phyloP scores from a whole-genome alignment of 2,888 invertebrate genomes.

The Rotaria socialis region DNA sequence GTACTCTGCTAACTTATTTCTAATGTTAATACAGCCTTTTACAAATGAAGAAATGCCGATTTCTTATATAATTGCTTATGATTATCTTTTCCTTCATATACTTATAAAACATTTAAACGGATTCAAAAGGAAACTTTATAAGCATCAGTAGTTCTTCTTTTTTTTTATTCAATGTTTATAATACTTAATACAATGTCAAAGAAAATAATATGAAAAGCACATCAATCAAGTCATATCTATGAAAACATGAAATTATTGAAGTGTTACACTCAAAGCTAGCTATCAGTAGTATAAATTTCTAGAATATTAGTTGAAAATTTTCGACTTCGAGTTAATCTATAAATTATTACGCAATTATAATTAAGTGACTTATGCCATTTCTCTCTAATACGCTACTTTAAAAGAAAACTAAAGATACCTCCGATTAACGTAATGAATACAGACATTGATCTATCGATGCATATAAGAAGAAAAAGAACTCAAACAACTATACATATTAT shows the following conservation, averaged over 20 bases:
- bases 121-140: not conserved
- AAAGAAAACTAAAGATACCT: not conserved
- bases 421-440: not conserved
- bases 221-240: too few species aligned
- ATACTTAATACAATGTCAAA: too few species aligned
- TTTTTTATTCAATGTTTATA: too few species aligned
- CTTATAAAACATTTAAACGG: not conserved
- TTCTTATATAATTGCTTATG: not conserved
- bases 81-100: not conserved
- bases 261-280: too few species aligned
- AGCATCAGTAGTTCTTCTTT: too few species aligned
- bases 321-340: not conserved
- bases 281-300: not conserved
- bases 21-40: not conserved
- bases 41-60: not conserved
- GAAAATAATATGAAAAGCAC: too few species aligned
- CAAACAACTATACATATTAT: not conserved
- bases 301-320: not conserved
- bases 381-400: not conserved
- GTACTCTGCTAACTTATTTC: not conserved
- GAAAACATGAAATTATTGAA: too few species aligned
- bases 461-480: not conserved
- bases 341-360: not conserved
- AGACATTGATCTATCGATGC: not conserved
- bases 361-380: not conserved